A percentile compares a stretch with the other conserved stretches of the same genome.
These are phyloP conservation scores for Maccullochella peelii DNA, from an alignment of 2,113 vertebrate species.

Conservation along the genomic window DNA sequence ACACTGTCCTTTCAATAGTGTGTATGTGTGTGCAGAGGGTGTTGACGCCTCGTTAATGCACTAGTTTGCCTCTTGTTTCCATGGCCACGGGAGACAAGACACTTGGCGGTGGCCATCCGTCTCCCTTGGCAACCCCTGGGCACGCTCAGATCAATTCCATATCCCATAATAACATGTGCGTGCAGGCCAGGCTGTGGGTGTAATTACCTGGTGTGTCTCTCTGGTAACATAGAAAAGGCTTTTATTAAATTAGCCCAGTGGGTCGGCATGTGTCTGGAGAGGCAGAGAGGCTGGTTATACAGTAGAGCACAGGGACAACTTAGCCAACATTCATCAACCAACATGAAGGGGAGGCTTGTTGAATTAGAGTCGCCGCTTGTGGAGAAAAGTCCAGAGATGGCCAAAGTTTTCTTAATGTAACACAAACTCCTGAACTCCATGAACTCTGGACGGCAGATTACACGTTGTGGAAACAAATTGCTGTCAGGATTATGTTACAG, in stretches of 20 bases:
- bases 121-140: constrained; percentile 68
- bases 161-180: constrained; percentile 70
- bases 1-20: constrained; percentile 34
- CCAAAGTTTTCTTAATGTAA: constrained; percentile 11
- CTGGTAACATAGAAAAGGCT: constrained; percentile 70
- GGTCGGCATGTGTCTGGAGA: constrained; percentile 72
- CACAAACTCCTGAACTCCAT: neutral
- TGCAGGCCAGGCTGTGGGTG: constrained; percentile 54
- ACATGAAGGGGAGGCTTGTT: neutral
- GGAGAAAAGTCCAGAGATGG: constrained; percentile 11
- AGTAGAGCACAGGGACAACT: constrained; percentile 34
- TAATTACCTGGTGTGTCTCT: constrained; percentile 77
- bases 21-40: neutral
- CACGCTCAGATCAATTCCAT: constrained; percentile 58
- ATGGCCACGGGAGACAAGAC: constrained; percentile 43
- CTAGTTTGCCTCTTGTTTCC: constrained; percentile 48
- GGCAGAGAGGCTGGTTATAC: constrained; percentile 58
- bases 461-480: neutral
- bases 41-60: constrained; percentile 41
- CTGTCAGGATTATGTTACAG: neutral
- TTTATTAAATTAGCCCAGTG: constrained; percentile 82
- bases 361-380: neutral
- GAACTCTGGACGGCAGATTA: neutral
- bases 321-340: constrained; percentile 36
- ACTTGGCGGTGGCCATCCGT: constrained; percentile 52